Conservation (phyloP, 2,888 invertebrate genomes). For the Cephus runcator region DNA sequence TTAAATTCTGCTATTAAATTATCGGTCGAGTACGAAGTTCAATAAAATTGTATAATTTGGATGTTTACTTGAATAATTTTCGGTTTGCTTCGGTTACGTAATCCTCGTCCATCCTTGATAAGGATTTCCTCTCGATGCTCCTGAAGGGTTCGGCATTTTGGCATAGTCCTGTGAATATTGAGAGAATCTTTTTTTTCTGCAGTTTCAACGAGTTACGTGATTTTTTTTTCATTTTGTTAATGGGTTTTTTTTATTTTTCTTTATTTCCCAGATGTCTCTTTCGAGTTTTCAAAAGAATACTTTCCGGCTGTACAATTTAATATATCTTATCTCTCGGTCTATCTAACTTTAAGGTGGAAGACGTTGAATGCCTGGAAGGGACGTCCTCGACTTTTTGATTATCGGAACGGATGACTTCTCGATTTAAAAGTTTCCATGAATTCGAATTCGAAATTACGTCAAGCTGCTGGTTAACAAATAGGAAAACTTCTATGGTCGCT, state of each 20-base stretch:
- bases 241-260: conserved; percentile 3
- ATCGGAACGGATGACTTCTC: background rate
- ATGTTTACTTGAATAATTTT: conserved; percentile 33
- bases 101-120: conserved; percentile 31
- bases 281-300: too few species aligned
- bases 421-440: background rate
- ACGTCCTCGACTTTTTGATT: background rate
- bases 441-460: background rate
- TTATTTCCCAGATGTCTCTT: too few species aligned
- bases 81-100: conserved; percentile 18
- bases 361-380: background rate
- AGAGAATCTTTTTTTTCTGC: background rate
- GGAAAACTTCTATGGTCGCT: background rate
- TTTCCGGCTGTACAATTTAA: background rate
- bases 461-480: background rate
- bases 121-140: conserved; percentile 23
- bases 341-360: background rate
- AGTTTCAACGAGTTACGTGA: background rate
- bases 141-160: conserved; percentile 45
- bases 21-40: background rate
- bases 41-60: background rate
- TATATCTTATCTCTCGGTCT: background rate
- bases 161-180: conserved; percentile 37
- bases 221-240: conserved; percentile 7
- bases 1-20: background rate